Evolutionary conservation across 2,113 vertebrate species (phyloP), one percentile per base, ranked within the genome.

Genomic region (Perca flavescens): DNA sequence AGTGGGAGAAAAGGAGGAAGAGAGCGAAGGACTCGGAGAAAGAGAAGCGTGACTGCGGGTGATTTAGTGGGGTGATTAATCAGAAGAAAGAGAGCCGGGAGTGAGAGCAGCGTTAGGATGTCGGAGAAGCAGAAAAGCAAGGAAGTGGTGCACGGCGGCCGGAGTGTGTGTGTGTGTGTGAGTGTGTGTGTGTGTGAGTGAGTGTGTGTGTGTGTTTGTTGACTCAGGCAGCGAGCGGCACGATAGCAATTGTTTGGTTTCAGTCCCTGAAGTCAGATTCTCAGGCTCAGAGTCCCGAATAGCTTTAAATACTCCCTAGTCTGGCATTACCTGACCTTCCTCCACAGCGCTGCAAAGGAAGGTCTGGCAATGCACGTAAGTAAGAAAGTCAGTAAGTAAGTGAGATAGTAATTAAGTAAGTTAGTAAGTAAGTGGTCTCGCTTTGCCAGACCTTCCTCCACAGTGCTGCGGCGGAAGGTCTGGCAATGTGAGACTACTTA

Each of bases 1-100:
- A 88, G 79, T 83, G 0, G n/a, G 86, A 86, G 78, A 90, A 86
- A 90, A 79, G 84, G 75, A 86, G 86, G 86, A 86, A 88, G 80
- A 88, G 78, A 71, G 64, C 2, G 83, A 83, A 70, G 66, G 79
- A 63, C 62, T n/a, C 13, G 1, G 0, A 75, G 80, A 75, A 79
- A 64, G 74, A 78, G 69, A 77, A 52, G 77, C 77, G 78, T 86
- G 87, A 80, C 86, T 83, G 79, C 25, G 7, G 66, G 61, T 85
- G 81, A 90, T 86, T 88, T 86, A 86, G 56, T 74, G 77, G 77
- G 77, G 77, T 61, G 62, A 84, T 88, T 77, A 79, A 86, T 86
- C 71, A 84, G 15, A 36, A 61, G 34, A 66, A 15, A 34, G 6
- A 72, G 31, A 34, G 62, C 19, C 2, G 43, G 0, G 57, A 61